phyloP scores from a whole-genome alignment of 2,797 vertebrate species.

The Xerus rutilus region DNA sequence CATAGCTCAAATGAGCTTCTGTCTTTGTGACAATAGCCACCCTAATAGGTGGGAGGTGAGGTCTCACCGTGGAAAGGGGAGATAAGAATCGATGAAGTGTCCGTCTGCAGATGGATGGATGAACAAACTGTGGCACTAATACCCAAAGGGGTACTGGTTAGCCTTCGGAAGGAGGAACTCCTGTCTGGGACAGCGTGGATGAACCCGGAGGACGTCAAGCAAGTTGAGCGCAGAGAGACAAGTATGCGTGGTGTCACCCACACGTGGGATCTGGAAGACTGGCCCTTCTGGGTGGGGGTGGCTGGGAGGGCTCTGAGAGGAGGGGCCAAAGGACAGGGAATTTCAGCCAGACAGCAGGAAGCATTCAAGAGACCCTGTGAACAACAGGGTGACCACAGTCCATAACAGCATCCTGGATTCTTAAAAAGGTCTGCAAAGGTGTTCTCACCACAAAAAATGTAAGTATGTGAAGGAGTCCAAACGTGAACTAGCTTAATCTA shows the following conservation, averaged over 20 bases:
- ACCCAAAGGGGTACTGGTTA: too few relatives aligned
- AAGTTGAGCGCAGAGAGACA: too few relatives aligned
- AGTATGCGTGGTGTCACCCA: too few relatives aligned
- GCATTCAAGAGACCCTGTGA: background rate
- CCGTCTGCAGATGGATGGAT: background rate
- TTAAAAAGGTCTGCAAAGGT: background rate
- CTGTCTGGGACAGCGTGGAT: too few relatives aligned
- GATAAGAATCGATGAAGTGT: too few relatives aligned
- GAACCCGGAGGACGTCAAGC: background rate
- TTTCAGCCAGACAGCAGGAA: background rate
- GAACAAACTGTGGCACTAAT: background rate
- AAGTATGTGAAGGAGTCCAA: too few relatives aligned
- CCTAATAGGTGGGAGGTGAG: background rate
- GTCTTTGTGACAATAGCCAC: background rate
- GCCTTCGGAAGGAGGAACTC: too few relatives aligned
- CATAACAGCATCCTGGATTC: background rate
- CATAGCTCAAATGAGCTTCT: too few relatives aligned
- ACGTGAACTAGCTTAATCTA: background rate
- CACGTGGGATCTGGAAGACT: background rate
- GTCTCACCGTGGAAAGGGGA: background rate
- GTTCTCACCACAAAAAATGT: background rate
- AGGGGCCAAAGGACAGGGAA: background rate
- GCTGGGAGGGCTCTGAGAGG: background rate
- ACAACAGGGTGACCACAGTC: background rate
- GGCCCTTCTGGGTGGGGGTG: too few relatives aligned